Percentiles rank a stretch among this genome's conserved stretches.
Evolutionary conservation across 2,888 invertebrate genomes (phyloP).

Genomic region (Osedax frankpressi): DNA sequence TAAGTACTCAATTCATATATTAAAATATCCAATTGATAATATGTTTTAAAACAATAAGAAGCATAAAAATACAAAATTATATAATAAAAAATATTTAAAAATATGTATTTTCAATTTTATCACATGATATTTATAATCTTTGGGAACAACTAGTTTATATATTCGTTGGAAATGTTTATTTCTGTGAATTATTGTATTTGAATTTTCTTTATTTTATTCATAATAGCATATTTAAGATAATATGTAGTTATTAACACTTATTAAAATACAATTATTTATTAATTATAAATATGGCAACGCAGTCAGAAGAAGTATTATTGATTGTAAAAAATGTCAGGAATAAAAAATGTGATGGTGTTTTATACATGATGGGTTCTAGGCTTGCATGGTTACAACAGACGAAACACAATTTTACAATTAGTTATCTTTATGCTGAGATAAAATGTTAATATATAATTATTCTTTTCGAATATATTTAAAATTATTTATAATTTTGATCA

Average conservation of each 20-base stretch:
- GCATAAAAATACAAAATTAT: no score
- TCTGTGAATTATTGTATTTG: not conserved
- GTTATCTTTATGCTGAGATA: conserved; percentile 84
- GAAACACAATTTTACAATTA: conserved; percentile 80
- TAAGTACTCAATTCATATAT: no score
- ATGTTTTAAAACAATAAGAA: no score
- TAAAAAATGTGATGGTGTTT: conserved; percentile 87
- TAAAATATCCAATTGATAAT: no score
- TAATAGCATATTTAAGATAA: not conserved
- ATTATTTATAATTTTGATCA: not conserved
- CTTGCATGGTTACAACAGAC: conserved; percentile 85
- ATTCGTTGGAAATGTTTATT: not conserved
- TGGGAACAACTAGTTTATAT: no score
- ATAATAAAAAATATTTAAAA: no score
- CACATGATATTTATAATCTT: no score
- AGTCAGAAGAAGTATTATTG: conserved; percentile 72
- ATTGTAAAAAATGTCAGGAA: conserved; percentile 81
- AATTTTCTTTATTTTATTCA: not conserved
- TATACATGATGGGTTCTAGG: conserved; percentile 88
- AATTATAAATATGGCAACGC: conserved; percentile 27
- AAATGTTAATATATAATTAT: conserved; percentile 56
- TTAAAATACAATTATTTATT: no score
- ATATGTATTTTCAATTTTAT: no score
- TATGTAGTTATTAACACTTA: no score
- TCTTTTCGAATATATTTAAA: not conserved